Evolutionary conservation across 2,113 vertebrate genomes (phyloP).

Genomic region (Chrysochloris asiatica): DNA sequence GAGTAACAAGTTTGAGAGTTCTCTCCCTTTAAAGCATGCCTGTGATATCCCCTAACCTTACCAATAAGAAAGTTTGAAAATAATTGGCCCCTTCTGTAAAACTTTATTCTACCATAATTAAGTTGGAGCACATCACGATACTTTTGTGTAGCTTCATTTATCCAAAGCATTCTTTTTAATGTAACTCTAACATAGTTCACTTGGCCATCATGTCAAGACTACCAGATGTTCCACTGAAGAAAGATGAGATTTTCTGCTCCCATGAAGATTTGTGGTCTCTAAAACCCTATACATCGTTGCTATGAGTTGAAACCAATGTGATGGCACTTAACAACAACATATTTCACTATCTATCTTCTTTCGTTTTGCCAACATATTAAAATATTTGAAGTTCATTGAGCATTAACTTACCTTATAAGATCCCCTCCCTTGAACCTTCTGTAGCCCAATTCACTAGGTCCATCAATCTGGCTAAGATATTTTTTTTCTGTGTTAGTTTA

Average conservation of each 20-base stretch:
- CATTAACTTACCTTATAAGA: not conserved
- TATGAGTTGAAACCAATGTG: too few relatives aligned
- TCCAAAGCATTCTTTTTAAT: not conserved
- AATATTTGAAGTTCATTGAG: not conserved
- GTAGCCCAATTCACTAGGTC: not conserved
- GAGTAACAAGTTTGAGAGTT: not conserved
- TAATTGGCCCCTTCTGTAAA: not conserved
- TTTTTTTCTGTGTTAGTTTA: not conserved
- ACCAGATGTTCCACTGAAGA: too few relatives aligned
- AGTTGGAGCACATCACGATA: rapidly evolving
- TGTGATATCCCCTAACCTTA: rapidly evolving
- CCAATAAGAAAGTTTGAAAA: not conserved
- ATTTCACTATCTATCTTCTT: not conserved
- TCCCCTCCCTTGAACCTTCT: not conserved
- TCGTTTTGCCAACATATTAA: not conserved
- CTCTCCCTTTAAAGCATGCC: not conserved
- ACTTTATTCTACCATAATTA: rapidly evolving
- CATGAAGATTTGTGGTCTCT: too few relatives aligned
- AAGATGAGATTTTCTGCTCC: too few relatives aligned
- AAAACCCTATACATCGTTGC: too few relatives aligned
- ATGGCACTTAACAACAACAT: too few relatives aligned
- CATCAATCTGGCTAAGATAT: not conserved
- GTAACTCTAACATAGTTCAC: not conserved
- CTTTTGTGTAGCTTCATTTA: rapidly evolving
- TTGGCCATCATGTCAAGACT: too few relatives aligned